phyloP scores from a whole-genome alignment of 2,797 vertebrate species.

The Synaphobranchus kaupii region DNA sequence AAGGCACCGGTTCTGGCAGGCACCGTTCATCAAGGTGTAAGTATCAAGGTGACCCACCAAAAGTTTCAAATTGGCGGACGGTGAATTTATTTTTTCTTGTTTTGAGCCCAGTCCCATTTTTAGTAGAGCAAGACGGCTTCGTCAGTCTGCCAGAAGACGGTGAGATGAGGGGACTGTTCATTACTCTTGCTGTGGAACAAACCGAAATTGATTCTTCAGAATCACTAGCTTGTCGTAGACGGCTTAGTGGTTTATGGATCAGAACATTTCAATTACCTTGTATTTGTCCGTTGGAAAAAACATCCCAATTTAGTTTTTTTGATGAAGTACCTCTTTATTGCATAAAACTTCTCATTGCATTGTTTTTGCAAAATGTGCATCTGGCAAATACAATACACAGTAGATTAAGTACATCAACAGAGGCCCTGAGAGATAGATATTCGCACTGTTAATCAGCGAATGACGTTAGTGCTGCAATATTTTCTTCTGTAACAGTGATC shows the following conservation, averaged over 20 bases:
- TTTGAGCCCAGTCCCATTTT: background rate
- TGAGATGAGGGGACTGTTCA: background rate
- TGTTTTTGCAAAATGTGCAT: background rate
- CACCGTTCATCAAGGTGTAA: slow-evolving; percentile 80
- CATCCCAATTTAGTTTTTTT: background rate
- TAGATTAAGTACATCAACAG: background rate
- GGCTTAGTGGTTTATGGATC: background rate
- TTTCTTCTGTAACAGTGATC: background rate
- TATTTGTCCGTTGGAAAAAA: background rate
- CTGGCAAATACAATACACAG: background rate
- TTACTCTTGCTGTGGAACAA: background rate
- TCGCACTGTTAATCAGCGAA: background rate
- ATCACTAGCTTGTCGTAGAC: background rate
- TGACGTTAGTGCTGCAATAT: background rate
- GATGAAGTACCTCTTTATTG: background rate
- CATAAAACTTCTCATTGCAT: background rate
- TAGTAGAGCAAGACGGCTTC: background rate
- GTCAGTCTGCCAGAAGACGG: background rate
- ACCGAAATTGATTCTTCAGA: background rate
- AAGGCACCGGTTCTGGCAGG: slow-evolving; percentile 67
- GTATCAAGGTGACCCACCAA: slow-evolving; percentile 39
- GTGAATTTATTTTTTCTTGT: background rate
- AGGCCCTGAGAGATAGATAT: background rate
- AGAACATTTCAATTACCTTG: background rate
- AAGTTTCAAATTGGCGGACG: no score